These are phyloP conservation scores for Leptinotarsa lineolata DNA, from an alignment of 1,140 invertebrate species.

Conservation along the genomic window DNA sequence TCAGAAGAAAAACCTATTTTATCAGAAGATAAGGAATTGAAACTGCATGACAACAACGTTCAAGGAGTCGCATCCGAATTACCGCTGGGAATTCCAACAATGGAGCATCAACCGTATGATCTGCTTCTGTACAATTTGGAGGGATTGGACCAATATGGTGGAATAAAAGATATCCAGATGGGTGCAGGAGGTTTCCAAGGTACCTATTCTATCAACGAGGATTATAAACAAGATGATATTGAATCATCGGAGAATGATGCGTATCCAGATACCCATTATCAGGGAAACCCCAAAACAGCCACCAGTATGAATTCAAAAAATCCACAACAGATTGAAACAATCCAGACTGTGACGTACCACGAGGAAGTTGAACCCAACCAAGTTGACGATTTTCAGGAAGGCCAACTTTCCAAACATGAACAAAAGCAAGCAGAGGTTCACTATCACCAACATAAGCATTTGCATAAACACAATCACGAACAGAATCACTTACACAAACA, in stretches of 20 bases:
- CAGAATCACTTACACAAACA: constrained; percentile 34
- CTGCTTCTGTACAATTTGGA: constrained; percentile 31
- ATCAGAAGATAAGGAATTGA: not conserved
- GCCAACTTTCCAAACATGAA: constrained; percentile 12
- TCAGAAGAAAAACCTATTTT: not conserved
- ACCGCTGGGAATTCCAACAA: constrained; percentile 24
- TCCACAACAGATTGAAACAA: constrained; percentile 41
- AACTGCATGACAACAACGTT: not conserved
- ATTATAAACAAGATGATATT: not conserved
- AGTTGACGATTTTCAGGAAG: not conserved
- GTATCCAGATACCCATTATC: constrained; percentile 15
- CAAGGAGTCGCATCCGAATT: constrained; percentile 29
- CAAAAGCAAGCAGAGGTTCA: constrained; percentile 34
- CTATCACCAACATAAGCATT: constrained; percentile 34
- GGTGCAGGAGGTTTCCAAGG: not conserved
- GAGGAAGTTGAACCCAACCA: not conserved
- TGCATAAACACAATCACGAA: constrained; percentile 33
- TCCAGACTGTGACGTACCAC: constrained; percentile 32
- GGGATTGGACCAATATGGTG: constrained; percentile 21
- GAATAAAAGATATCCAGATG: not conserved
- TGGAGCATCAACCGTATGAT: constrained; percentile 33
- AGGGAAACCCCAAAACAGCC: constrained; percentile 37
- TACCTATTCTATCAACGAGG: not conserved
- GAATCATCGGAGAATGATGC: not conserved
- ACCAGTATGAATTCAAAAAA: constrained; percentile 36